These are phyloP conservation scores for Pachyseris speciosa DNA, from an alignment of 64 coral and sea anemone species.

Conservation along the genomic window DNA sequence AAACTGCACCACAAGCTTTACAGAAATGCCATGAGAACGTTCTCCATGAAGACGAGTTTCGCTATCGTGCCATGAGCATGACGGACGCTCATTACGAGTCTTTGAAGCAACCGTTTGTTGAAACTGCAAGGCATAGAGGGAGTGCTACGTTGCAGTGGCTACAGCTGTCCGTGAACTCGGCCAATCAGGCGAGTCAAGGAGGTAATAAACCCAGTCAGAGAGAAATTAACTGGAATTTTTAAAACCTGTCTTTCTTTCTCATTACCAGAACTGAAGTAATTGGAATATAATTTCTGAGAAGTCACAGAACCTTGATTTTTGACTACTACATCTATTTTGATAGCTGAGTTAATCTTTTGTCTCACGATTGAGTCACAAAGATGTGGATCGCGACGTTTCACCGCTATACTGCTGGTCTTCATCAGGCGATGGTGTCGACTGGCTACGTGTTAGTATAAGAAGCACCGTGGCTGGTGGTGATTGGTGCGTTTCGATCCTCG, in stretches of 20 bases:
- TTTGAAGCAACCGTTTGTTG: not conserved
- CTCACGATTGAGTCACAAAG: too few relatives aligned
- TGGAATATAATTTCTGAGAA: too few relatives aligned
- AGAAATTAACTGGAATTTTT: too few relatives aligned
- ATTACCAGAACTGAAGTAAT: not conserved
- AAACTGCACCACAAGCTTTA: conserved; percentile 62
- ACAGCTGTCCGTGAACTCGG: not conserved
- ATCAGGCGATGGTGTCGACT: too few relatives aligned
- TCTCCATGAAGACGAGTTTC: conserved; percentile 68
- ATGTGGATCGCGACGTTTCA: too few relatives aligned
- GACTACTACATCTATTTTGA: too few relatives aligned
- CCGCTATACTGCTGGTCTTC: too few relatives aligned
- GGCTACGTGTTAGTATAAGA: too few relatives aligned
- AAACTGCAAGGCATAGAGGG: not conserved
- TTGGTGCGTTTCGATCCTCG: too few relatives aligned
- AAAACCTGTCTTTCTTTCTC: not conserved
- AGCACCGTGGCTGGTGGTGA: too few relatives aligned
- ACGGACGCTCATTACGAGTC: conserved; percentile 21
- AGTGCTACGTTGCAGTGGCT: conserved; percentile 4
- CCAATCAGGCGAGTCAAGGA: not conserved
- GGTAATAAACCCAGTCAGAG: not conserved
- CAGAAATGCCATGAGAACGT: conserved; percentile 76
- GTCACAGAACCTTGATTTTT: too few relatives aligned
- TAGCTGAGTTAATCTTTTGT: too few relatives aligned
- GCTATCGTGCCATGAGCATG: not conserved